phyloP scores from a whole-genome alignment of 2,113 vertebrate species.

The Rhinoderma darwinii region DNA sequence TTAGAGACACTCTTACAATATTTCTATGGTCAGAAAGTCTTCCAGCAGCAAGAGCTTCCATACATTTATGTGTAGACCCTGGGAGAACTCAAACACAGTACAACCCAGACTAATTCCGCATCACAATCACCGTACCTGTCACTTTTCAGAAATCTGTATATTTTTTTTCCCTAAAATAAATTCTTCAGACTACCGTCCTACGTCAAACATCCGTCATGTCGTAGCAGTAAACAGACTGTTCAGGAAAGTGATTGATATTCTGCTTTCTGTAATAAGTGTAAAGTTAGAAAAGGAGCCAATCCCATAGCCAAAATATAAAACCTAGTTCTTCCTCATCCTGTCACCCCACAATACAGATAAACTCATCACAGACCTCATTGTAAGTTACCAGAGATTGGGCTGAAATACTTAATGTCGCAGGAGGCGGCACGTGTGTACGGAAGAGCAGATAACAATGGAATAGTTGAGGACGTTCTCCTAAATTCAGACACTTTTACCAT shows the following conservation, averaged over 20 bases:
- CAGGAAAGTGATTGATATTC: conserved; percentile 41
- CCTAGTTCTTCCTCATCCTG: not conserved
- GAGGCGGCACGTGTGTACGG: not conserved
- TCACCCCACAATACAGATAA: not conserved
- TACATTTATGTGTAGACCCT: not conserved
- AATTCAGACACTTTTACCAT: no score
- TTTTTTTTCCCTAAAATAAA: conserved; percentile 36
- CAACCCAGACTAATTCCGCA: not conserved
- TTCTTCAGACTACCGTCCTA: conserved; percentile 25
- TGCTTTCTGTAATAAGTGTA: not conserved
- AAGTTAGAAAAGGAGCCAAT: conserved; percentile 13
- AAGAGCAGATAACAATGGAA: no score
- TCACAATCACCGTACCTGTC: not conserved
- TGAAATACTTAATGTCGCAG: not conserved
- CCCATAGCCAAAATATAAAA: not conserved
- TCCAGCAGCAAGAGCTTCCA: not conserved
- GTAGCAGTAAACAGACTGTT: not conserved
- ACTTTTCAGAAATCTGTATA: conserved; percentile 16
- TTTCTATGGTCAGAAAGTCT: no score
- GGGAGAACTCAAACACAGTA: no score
- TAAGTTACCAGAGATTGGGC: not conserved
- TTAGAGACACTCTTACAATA: no score
- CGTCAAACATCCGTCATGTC: not conserved
- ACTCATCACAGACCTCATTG: not conserved
- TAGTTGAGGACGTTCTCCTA: no score